Base-by-base conservation (phyloP, 2,113 vertebrate genomes). In the Pitta sordida region DNA sequence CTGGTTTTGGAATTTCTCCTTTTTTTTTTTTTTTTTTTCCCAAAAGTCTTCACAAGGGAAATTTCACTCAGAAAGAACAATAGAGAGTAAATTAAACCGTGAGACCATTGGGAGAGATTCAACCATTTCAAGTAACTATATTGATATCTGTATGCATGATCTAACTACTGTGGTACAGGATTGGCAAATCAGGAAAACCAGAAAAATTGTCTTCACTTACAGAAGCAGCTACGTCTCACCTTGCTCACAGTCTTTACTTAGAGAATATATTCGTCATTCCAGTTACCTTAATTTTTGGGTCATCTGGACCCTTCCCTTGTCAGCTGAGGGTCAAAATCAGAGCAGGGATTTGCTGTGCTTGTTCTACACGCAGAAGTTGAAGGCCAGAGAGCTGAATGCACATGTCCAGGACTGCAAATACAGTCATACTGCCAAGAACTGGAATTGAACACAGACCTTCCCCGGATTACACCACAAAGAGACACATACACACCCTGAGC, bases 21-120 rank as follows among this genome's bases (percentile, higher is more conserved):
- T 55, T 26, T 43, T 19, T 3, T 22, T 27, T 39, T 4, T 30
- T n/a, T n/a, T n/a, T n/a, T 39, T 44, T 37, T 48, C 19, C 15
- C 17, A 3, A 4, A 69, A 51, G 11, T 49, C 43, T 88, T 80
- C 60, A 43, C 29, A 41, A 36, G 70, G 67, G 58, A 87, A 92
- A 87, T 95, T 92, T 95, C 36, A 17, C 52, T 81, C 26, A 34
- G 74, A 68, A 95, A 92, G 56, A 81, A 73, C 56, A 92, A 85
- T 13, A 73, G 22, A 68, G 34, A 52, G 62, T 76, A 76, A 85
- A 93, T 92, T 71, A 85, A 89, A 51, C 60, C 64, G 13, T 6
- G 13, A 85, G 29, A 39, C 49, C 26, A 26, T 1, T 59, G 81
- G 59, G 74, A 94, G 44, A 78, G 3, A 73, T 69, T 79, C 46